A percentile compares a stretch with the other conserved stretches of the same genome.
phyloP scores from a whole-genome alignment of 2,113 vertebrate species.

The Proterorhinus semilunaris region DNA sequence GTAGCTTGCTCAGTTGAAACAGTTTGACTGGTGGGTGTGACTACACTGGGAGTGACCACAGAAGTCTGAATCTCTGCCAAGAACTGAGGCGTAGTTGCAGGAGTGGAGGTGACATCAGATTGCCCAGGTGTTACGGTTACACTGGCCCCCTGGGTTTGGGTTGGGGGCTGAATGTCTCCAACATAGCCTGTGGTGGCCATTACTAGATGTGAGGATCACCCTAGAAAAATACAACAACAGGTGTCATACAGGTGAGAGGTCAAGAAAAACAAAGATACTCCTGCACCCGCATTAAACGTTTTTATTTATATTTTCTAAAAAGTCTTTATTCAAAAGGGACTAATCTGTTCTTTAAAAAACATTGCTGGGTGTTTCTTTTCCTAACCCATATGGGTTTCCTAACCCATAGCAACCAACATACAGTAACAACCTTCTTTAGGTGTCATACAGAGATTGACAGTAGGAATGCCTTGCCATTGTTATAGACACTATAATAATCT shows the following conservation, averaged over 20 bases:
- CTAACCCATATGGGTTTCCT: too few relatives aligned
- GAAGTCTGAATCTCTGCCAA: conserved; percentile 69
- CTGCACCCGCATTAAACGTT: too few relatives aligned
- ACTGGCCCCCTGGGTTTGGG: conserved; percentile 74
- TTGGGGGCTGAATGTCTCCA: conserved; percentile 84
- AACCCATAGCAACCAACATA: too few relatives aligned
- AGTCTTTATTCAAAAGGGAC: too few relatives aligned
- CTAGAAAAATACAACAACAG: conserved; percentile 30
- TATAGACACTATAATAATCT: neutral
- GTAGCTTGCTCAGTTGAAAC: conserved; percentile 51
- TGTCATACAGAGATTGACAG: too few relatives aligned
- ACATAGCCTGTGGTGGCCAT: conserved; percentile 91
- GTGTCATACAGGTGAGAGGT: conserved; percentile 15
- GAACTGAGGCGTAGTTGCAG: conserved; percentile 58
- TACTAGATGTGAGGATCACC: conserved; percentile 60
- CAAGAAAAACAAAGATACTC: too few relatives aligned
- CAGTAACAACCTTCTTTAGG: too few relatives aligned
- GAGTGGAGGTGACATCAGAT: conserved; percentile 56
- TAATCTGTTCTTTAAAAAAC: too few relatives aligned
- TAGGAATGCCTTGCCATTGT: too few relatives aligned
- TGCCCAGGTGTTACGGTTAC: conserved; percentile 71
- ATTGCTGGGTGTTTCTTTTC: too few relatives aligned
- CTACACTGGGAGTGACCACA: conserved; percentile 53
- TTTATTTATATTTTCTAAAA: too few relatives aligned
- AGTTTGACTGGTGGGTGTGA: conserved; percentile 64